A percentile compares a stretch with the other conserved stretches of the same genome.
Evolutionary conservation across 2,113 vertebrate genomes (phyloP).

Genomic region (Antigone vipio): DNA sequence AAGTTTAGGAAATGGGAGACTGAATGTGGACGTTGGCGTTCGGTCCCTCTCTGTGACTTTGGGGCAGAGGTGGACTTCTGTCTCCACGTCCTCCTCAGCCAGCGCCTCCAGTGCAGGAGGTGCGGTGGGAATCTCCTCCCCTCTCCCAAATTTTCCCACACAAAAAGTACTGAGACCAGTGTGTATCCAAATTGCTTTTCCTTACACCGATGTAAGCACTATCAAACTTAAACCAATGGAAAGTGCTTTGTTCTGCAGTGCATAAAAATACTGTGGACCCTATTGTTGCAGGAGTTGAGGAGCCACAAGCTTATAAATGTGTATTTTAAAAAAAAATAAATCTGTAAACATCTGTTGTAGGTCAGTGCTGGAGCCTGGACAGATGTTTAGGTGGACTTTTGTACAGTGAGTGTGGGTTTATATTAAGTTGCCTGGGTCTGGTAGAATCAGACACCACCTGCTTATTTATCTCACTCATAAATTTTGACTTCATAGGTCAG

Average conservation of each 20-base stretch:
- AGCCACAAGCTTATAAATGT: not conserved
- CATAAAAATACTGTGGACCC: not conserved
- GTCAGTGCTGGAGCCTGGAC: not conserved
- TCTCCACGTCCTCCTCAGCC: not conserved
- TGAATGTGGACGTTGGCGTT: rapidly evolving
- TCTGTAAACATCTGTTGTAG: not conserved
- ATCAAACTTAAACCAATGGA: too few species aligned
- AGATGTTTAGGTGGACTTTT: not conserved
- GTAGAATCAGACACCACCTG: not conserved
- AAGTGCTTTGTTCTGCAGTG: too few species aligned
- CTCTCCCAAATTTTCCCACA: not conserved
- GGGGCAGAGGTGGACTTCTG: not conserved
- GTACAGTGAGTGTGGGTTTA: not conserved
- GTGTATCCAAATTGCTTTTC: not conserved
- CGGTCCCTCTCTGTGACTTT: not conserved
- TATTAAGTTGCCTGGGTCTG: rapidly evolving
- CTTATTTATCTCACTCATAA: not conserved
- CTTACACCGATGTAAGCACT: not conserved
- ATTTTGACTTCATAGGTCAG: not conserved
- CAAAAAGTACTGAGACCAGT: not conserved
- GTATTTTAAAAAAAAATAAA: not conserved
- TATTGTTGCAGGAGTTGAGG: not conserved
- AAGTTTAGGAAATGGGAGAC: not conserved
- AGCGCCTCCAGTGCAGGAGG: not conserved
- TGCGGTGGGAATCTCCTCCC: not conserved